phyloP scores from a whole-genome alignment of 1,140 invertebrate genomes.

The Zophobas atratus region DNA sequence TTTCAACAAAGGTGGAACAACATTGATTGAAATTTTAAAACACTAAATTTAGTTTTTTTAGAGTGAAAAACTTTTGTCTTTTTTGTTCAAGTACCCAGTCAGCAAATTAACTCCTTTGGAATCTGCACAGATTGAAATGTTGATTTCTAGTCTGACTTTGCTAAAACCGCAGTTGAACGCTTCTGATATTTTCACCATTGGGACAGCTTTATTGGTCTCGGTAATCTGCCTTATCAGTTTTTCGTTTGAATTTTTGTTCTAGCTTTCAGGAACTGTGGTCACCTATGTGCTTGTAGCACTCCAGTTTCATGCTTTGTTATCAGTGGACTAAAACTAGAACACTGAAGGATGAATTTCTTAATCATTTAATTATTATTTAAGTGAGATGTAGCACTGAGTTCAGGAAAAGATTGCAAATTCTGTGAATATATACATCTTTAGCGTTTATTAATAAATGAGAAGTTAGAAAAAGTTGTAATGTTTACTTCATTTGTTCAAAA shows the following conservation, averaged over 20 bases:
- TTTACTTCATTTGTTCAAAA: no score
- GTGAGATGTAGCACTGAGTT: no score
- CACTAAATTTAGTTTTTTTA: no score
- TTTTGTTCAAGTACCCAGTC: constrained; percentile 3
- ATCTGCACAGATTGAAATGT: constrained; percentile 57
- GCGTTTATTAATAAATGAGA: no score
- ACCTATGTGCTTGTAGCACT: constrained; percentile 62
- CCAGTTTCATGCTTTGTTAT: constrained; percentile 58
- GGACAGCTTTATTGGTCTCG: constrained; percentile 58
- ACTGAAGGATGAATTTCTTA: no score
- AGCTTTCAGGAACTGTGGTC: constrained; percentile 61
- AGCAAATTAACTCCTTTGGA: constrained; percentile 13
- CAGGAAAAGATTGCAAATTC: no score
- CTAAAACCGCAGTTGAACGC: constrained; percentile 59
- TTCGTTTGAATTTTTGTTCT: constrained; percentile 25
- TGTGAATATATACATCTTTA: no score
- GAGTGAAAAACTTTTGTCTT: background rate
- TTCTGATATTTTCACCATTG: constrained; percentile 59
- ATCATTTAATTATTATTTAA: no score
- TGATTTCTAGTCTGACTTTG: constrained; percentile 55
- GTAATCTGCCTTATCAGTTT: constrained; percentile 51
- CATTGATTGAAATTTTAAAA: no score
- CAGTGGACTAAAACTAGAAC: background rate
- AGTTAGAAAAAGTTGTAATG: no score
- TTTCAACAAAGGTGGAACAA: background rate